Base-by-base conservation (phyloP, 2,797 vertebrate species). In the Spea hammondii region DNA sequence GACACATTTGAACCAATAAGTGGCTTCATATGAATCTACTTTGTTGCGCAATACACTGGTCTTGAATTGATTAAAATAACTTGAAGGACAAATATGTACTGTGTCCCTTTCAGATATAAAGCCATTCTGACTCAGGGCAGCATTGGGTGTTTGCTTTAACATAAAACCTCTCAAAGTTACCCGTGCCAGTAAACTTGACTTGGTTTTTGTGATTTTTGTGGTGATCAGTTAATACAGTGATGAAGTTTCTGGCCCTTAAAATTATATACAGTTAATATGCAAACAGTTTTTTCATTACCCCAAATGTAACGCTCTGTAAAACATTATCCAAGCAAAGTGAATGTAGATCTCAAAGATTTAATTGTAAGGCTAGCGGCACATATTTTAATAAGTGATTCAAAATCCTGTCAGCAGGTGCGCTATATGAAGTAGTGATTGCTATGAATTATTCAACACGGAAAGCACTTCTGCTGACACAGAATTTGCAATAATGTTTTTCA, bases 381-480 rank as follows among this genome's bases (percentile, higher is more conserved):
- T 69, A 84, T 77, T 85, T 86, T 84, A 84, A 83, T 83, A 86
- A 83, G 82, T 75, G 76, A 83, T 67, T 69, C 45, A 85, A 86
- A 85, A 83, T 74, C 79, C 83, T 88, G 84, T 83, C 86, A 87
- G 88, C 88, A 89, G 86, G 87, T 88, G 71, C 57, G 84, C 76
- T 75, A 77, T 60, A 76, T 86, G 80, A 85, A 86, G 83, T 85
- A 86, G 72, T 59, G 60, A 78, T 76, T 84, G 84, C 83, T 72
- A 88, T 89, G 85, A 91, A 90, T 89, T 86, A 90, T 89, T 88
- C 79, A 88, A 83, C 77, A 70, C 44, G 82, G 83, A 86, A 88
- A 81, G 72, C 72, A 84, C 82, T 88, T 86, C 71, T 84, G 77
- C 85, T 83, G 83, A 87, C 84, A 88, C 85, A 86, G 70, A 87